phyloP scores from a whole-genome alignment of 2,888 invertebrate genomes.

The Lottia gigantea region DNA sequence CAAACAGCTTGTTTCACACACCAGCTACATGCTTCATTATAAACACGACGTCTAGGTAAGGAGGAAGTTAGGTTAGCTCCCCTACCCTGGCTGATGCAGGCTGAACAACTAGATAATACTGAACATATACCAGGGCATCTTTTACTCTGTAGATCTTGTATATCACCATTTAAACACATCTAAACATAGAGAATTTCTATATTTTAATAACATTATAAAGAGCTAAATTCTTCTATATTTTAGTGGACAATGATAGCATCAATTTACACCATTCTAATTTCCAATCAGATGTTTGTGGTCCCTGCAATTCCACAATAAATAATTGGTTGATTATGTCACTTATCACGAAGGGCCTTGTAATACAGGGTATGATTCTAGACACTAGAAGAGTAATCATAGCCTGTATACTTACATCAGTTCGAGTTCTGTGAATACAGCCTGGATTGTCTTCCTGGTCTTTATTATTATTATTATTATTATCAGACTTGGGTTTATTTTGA shows the following conservation, averaged over 20 bases:
- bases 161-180: neutral
- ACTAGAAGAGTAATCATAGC: no score
- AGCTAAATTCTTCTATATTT: no score
- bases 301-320: no score
- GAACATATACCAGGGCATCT: constrained; percentile 78
- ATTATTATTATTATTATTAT: no score
- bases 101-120: constrained; percentile 87
- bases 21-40: constrained; percentile 75
- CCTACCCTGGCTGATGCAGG: constrained; percentile 78
- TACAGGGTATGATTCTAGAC: no score
- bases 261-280: no score
- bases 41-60: constrained; percentile 32
- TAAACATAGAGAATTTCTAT: no score
- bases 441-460: constrained; percentile 76
- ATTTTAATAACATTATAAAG: no score
- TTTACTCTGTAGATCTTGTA: constrained; percentile 4
- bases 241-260: no score
- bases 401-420: constrained; percentile 40
- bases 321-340: no score
- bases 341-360: no score
- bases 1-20: constrained; percentile 93
- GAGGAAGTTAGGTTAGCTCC: constrained; percentile 36
- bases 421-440: constrained; percentile 53
- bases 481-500: constrained; percentile 49
- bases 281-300: no score